A percentile compares a stretch with the other conserved stretches of the same genome.
Evolutionary conservation across 2,113 vertebrate species (phyloP).

Genomic region (Sinocyclocheilus rhinocerous): DNA sequence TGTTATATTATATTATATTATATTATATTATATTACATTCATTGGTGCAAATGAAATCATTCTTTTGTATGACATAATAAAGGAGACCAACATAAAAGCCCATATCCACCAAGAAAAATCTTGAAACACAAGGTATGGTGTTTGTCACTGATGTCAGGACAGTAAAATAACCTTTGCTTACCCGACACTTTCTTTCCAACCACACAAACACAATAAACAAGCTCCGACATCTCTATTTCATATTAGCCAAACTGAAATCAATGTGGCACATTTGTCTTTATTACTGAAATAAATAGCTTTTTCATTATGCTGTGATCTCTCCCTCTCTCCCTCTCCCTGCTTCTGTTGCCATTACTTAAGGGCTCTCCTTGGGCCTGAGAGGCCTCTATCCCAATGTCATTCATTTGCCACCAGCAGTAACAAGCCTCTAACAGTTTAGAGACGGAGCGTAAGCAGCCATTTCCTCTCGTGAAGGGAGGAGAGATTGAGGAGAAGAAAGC

Average conservation of each 20-base stretch:
- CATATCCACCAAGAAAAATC: too few species aligned
- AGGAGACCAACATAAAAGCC: too few species aligned
- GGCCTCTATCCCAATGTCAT: constrained; percentile 73
- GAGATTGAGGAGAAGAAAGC: constrained; percentile 58
- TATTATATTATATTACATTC: too few species aligned
- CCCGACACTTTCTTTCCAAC: constrained; percentile 34
- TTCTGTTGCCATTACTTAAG: constrained; percentile 56
- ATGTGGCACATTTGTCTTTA: constrained; percentile 59
- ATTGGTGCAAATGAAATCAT: too few species aligned
- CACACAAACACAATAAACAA: constrained; percentile 43
- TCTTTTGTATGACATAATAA: too few species aligned
- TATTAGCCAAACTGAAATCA: constrained; percentile 58
- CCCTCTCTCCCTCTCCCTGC: constrained; percentile 34
- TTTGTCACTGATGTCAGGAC: constrained; percentile 38
- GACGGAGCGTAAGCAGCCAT: constrained; percentile 82
- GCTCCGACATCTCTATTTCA: constrained; percentile 54
- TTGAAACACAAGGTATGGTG: neutral
- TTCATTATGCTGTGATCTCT: constrained; percentile 58
- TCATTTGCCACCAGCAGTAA: constrained; percentile 81
- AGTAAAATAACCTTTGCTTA: constrained; percentile 32
- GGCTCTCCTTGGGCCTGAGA: constrained; percentile 50
- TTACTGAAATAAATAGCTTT: constrained; percentile 60
- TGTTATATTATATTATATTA: neutral
- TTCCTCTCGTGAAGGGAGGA: constrained; percentile 74
- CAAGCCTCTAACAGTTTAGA: constrained; percentile 78